Percentiles rank a stretch among this genome's conserved stretches.
Evolutionary conservation across 2,113 vertebrate genomes (phyloP).

Genomic region (Lophotis ruficrista): DNA sequence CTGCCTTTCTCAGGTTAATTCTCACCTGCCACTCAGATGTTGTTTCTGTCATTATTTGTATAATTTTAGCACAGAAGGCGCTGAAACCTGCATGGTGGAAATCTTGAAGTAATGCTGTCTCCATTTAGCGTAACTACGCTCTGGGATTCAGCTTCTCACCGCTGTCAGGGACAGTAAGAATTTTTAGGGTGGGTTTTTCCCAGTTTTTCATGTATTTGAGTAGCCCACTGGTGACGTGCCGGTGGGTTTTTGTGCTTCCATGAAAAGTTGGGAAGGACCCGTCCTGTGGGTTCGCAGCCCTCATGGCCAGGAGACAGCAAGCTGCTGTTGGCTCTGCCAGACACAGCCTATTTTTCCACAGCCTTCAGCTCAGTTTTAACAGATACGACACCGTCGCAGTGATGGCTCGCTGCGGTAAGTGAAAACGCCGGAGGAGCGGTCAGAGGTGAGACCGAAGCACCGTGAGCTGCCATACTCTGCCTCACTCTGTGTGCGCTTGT

Average conservation of each 20-base stretch:
- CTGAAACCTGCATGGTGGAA: neutral
- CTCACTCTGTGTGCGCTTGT: accelerated
- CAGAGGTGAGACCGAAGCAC: neutral
- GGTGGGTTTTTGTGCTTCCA: neutral
- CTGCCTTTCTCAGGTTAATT: neutral
- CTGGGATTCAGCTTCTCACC: neutral
- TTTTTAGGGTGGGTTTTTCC: neutral
- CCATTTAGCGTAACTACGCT: neutral
- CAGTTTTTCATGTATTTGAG: neutral
- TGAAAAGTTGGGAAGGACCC: neutral
- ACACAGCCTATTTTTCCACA: neutral
- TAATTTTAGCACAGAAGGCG: neutral
- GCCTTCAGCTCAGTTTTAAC: neutral
- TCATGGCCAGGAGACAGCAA: neutral
- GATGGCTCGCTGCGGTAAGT: too few species aligned
- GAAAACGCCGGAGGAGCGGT: neutral
- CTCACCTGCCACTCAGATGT: neutral
- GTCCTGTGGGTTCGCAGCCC: neutral
- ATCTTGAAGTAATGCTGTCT: neutral
- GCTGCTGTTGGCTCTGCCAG: neutral
- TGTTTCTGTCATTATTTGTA: neutral
- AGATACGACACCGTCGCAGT: accelerated
- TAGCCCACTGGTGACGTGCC: neutral
- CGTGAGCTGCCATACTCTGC: neutral
- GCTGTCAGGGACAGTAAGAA: neutral